Evolutionary conservation across 2,888 invertebrate species (phyloP), one percentile per base, ranked within the genome.

Genomic region (Sepiola atlantica): DNA sequence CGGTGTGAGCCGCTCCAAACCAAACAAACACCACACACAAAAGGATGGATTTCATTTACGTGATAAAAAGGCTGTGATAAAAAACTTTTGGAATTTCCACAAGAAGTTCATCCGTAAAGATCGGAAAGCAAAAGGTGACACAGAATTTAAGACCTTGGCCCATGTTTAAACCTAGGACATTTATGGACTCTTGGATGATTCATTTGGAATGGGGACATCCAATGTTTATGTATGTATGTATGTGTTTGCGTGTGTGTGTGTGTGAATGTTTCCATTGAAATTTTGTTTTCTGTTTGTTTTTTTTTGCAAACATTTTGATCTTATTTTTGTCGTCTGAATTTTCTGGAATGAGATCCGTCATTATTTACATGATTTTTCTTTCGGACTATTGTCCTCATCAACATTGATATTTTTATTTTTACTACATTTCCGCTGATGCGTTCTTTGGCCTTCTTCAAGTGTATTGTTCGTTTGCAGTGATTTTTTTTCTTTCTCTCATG

Each of bases 41-140:
- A 92, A 92, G 32, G 92, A 92, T 92, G 92, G 92, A 45, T 92
- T 92, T 55, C 92, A 55, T 55, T 55, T 92, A 92, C 92, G 92
- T 92, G 55, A 92, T 92, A 92, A 92, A 55, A 92, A 92, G n/a
- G 92, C 92, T 92, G 92, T 92, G 92, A 92, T 92, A 55, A 92
- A 92, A 92, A 92, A 92, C 28, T 92, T 92, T 92, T 92, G 92
- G 92, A 92, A 92, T 92, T 92, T 92, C n/a, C 92, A 92, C 45
- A 92, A 92, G 92, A 92, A 92, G 14, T 92, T 92, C 55, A 92
- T 92, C 14, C 92, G 92, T 35, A 92, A 92, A 55, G 55, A 92
- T 24, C 54, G 54, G 54, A 45, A 92, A 24, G 54, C 45, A 28
- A 92, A 92, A 45, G n/a, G 55, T 92, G 55, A 92, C 45, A 55